phyloP scores from a whole-genome alignment of 2,113 vertebrate genomes.

The Pionites leucogaster region DNA sequence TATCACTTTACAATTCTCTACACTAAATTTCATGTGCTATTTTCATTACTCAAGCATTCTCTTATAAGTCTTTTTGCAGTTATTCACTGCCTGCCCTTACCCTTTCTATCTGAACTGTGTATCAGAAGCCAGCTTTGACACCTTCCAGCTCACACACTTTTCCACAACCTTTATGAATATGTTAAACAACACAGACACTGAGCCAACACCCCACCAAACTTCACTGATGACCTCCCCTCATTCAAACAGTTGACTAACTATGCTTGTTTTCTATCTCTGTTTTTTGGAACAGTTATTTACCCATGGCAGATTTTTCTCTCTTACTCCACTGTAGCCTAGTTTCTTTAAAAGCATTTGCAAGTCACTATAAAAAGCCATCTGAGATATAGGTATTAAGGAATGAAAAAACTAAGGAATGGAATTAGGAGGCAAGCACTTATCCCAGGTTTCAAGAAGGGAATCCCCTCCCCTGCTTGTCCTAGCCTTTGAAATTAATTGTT shows the following conservation, averaged over 20 bases:
- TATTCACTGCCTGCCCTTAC: background rate
- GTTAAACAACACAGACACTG: background rate
- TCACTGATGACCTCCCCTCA: background rate
- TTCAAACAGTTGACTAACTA: no score
- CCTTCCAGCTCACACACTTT: background rate
- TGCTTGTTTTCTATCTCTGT: background rate
- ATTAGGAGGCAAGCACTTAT: accelerated
- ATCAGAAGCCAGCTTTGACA: background rate
- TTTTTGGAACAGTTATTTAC: background rate
- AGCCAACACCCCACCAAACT: background rate
- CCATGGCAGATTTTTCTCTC: background rate
- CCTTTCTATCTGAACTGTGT: background rate
- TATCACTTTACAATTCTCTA: background rate
- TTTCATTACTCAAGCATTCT: background rate
- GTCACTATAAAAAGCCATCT: background rate
- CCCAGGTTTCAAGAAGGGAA: background rate
- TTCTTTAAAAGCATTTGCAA: background rate
- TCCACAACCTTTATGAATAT: background rate
- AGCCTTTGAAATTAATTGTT: background rate
- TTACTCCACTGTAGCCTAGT: background rate
- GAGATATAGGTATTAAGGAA: background rate
- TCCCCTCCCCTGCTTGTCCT: background rate
- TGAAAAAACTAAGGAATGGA: background rate
- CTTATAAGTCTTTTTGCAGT: background rate
- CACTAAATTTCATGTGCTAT: background rate